These are phyloP conservation scores for Cenopis cana DNA, from an alignment of 2,888 invertebrate species.

Conservation along the genomic window DNA sequence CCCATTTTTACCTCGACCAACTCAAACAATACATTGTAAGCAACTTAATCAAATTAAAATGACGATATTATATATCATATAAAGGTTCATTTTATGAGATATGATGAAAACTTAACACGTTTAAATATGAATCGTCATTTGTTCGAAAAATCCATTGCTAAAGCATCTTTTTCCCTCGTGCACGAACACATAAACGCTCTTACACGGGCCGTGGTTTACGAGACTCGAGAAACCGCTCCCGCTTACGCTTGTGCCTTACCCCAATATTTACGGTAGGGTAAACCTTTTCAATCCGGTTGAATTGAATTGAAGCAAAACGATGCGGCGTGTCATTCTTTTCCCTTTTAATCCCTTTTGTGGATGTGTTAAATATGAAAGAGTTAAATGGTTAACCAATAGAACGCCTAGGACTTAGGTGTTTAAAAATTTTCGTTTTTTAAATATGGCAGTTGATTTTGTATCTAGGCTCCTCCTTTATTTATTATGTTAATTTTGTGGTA, in stretches of 20 bases:
- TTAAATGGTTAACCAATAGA: constrained; percentile 37
- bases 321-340: constrained; percentile 48
- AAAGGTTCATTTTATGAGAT: too few relatives aligned
- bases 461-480: neutral
- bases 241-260: constrained; percentile 26
- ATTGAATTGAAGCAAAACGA: constrained; percentile 48
- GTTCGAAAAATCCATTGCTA: too few relatives aligned
- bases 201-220: neutral
- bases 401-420: constrained; percentile 18
- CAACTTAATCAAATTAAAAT: too few relatives aligned
- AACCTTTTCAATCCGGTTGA: constrained; percentile 50
- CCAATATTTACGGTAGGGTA: constrained; percentile 45
- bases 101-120: too few relatives aligned
- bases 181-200: too few relatives aligned
- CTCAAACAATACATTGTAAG: too few relatives aligned
- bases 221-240: constrained; percentile 30
- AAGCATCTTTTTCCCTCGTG: too few relatives aligned
- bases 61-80: too few relatives aligned
- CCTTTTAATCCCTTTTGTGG: constrained; percentile 29
- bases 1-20: too few relatives aligned
- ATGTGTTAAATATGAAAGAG: constrained; percentile 37
- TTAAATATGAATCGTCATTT: too few relatives aligned
- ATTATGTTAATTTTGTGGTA: neutral
- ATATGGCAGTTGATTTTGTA: neutral
- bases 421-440: constrained; percentile 1